Evolutionary conservation across 2,797 vertebrate genomes (phyloP), one percentile per base, ranked within the genome.

Genomic region (Nothura maculosa): DNA sequence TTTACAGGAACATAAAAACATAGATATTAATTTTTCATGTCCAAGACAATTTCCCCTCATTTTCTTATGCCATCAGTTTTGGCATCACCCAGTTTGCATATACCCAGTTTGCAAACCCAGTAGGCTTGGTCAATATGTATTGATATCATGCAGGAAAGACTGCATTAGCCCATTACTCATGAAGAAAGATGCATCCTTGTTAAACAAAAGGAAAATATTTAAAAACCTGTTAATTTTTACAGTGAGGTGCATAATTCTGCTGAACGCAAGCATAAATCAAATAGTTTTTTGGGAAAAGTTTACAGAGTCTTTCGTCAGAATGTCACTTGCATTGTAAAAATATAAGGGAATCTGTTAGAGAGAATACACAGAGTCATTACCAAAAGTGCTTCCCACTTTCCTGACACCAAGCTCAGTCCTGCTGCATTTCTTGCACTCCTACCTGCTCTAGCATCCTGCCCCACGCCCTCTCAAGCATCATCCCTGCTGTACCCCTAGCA

Each of bases 241-340:
- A 18, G 28, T 48, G 54, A 92, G 21, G 32, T 67, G 48, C 32
- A 72, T 68, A 80, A 92, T 68, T 24, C 64, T 78, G 40, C 89
- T 78, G 68, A 80, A 85, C 69, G 87, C 68, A 85, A 76, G 30
- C 30, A n/a, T 55, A 90, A 85, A 89, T 81, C 55, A 75, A 17
- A 40, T 47, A 81, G 64, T 82, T 78, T 69, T 72, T 94, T 85
- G 28, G 28, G 66, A 76, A 75, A 92, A 82, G 48, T 90, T 91
- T 86, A 74, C 38, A 83, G 77, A 94, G 92, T 70, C 63, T 73
- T 92, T 95, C 79, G 90, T 91, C 94, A 85, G 91, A 90, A 62
- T 80, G 27, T 73, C 93, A 87, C 92, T 94, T 94, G 78, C 81
- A 69, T 89, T 80, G 62, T 77, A 61, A 47, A 77, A 83, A 67